Percentiles rank a stretch among this genome's conserved stretches.
Evolutionary conservation across 2,888 invertebrate species (phyloP).

Genomic region (Zaprionus lineosus): DNA sequence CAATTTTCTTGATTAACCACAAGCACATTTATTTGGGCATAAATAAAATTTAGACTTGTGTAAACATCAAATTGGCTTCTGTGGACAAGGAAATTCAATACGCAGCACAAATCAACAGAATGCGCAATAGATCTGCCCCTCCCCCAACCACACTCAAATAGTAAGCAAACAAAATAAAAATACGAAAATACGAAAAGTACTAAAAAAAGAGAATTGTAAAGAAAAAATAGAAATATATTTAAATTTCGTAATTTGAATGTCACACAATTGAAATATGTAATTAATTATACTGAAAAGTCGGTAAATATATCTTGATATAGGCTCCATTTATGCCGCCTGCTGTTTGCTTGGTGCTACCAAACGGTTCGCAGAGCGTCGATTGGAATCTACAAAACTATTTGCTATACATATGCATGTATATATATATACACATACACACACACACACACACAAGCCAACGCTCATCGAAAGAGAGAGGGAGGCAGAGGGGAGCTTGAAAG

Average conservation of each 20-base stretch:
- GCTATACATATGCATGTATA: slow-evolving; percentile 51
- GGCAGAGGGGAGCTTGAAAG: not conserved
- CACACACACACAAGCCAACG: not conserved
- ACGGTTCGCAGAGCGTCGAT: slow-evolving; percentile 49
- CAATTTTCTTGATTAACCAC: slow-evolving; percentile 19
- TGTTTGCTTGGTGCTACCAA: slow-evolving; percentile 72
- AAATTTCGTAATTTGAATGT: slow-evolving; percentile 71
- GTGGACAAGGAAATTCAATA: slow-evolving; percentile 40
- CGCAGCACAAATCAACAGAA: slow-evolving; percentile 21
- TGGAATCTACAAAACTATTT: slow-evolving; percentile 75
- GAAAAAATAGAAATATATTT: slow-evolving; percentile 32
- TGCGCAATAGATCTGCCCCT: slow-evolving; percentile 48
- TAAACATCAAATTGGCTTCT: slow-evolving; percentile 7
- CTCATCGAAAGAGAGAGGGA: not conserved
- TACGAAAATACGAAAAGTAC: slow-evolving; percentile 38
- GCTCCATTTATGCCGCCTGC: slow-evolving; percentile 66
- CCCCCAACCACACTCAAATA: no score
- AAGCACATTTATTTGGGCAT: slow-evolving; percentile 11
- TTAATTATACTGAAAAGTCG: slow-evolving; percentile 48
- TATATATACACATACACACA: not conserved
- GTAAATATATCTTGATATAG: slow-evolving; percentile 27
- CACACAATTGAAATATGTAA: slow-evolving; percentile 73
- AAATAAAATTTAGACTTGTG: slow-evolving; percentile 30
- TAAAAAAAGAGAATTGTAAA: slow-evolving; percentile 27
- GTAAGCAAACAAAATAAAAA: slow-evolving; percentile 16